A percentile compares a stretch with the other conserved stretches of the same genome.
Evolutionary conservation across 1,140 invertebrate genomes (phyloP).

Genomic region (Atta colombica): DNA sequence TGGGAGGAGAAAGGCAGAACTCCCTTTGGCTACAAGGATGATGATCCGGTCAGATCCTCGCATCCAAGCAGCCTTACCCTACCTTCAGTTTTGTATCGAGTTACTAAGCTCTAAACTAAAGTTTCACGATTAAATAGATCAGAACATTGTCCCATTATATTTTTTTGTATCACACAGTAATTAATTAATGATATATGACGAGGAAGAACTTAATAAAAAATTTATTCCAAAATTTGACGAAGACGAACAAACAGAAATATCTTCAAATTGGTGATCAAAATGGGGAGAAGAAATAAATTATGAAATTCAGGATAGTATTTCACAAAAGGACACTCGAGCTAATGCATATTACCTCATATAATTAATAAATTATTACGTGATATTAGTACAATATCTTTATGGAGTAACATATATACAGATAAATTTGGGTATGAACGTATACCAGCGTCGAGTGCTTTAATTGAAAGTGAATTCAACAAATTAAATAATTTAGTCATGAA

Average conservation of each 20-base stretch:
- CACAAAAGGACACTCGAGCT: background rate
- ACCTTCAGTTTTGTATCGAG: too few relatives aligned
- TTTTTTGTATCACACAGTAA: slow-evolving; percentile 14
- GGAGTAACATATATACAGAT: background rate
- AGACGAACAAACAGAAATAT: background rate
- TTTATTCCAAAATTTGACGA: background rate
- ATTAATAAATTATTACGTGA: background rate
- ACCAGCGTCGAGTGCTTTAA: slow-evolving; percentile 2
- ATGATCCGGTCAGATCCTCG: too few relatives aligned
- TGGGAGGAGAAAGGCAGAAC: too few relatives aligned
- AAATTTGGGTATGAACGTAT: slow-evolving; percentile 9
- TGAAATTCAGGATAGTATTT: background rate
- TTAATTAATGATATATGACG: background rate
- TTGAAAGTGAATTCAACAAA: slow-evolving; percentile 14
- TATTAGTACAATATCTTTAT: background rate
- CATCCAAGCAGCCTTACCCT: too few relatives aligned
- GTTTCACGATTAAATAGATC: background rate
- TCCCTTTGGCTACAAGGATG: too few relatives aligned
- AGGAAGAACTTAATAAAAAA: background rate
- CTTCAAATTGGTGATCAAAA: slow-evolving; percentile 2
- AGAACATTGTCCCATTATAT: background rate
- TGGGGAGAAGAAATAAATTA: background rate
- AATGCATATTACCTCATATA: too few relatives aligned
- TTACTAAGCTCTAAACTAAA: background rate
- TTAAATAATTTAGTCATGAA: slow-evolving; percentile 18